A percentile compares a stretch with the other conserved stretches of the same genome.
phyloP scores from a whole-genome alignment of 2,113 vertebrate genomes.

The Vombatus ursinus region DNA sequence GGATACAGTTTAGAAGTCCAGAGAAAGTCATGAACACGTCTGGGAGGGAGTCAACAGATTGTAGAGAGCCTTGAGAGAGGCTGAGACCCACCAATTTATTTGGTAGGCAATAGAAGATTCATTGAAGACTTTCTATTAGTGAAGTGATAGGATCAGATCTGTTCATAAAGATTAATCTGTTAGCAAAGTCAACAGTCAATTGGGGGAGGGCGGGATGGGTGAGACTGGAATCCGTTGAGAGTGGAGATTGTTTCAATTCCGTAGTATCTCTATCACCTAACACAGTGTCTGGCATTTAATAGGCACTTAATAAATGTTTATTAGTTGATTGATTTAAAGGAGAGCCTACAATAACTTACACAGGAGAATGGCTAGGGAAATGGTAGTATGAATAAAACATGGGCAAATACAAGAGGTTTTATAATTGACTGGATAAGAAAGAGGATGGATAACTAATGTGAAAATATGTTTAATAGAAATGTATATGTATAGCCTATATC shows the following conservation, averaged over 20 bases:
- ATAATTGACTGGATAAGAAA: not conserved
- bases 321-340: not conserved
- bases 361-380: constrained; percentile 50
- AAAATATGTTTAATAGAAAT: no score
- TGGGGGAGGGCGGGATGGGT: not conserved
- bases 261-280: not conserved
- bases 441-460: not conserved
- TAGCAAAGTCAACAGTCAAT: not conserved
- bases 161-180: not conserved
- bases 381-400: constrained; percentile 15
- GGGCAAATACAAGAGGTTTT: constrained; percentile 41
- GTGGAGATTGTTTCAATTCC: not conserved
- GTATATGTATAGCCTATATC: no score
- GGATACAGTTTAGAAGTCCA: not conserved
- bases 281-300: not conserved
- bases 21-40: not conserved
- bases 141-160: not conserved
- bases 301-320: not conserved
- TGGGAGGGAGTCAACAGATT: not conserved
- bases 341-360: not conserved
- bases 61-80: not conserved
- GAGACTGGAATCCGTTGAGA: not conserved
- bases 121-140: not conserved
- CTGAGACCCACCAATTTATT: not conserved
- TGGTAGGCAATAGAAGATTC: not conserved